Conservation (phyloP, 2,888 invertebrate genomes). For the Thereva nobilitata region DNA sequence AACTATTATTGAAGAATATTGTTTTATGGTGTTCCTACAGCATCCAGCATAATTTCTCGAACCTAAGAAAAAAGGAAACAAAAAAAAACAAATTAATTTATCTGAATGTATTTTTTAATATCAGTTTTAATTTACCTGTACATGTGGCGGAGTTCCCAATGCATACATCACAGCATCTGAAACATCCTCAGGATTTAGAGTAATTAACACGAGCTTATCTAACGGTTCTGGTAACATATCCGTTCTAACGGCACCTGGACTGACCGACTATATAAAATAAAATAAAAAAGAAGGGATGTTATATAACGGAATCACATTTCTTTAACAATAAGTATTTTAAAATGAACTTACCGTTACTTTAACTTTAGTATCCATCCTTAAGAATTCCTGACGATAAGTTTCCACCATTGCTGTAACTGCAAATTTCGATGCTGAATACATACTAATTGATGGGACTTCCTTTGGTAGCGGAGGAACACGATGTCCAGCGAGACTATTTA, state of each 20-base stretch:
- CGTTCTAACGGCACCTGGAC: constrained; percentile 55
- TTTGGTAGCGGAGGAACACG: constrained; percentile 44
- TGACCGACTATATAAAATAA: constrained; percentile 49
- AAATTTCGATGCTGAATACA: constrained; percentile 53
- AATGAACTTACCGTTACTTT: constrained; percentile 52
- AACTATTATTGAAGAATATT: background rate
- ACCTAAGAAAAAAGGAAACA: constrained; percentile 5
- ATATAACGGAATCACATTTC: background rate
- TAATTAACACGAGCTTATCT: constrained; percentile 44
- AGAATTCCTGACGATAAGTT: constrained; percentile 54
- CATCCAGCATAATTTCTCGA: constrained; percentile 16
- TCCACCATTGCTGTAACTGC: constrained; percentile 55
- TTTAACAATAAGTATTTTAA: background rate
- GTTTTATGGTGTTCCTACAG: background rate
- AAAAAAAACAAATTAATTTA: constrained; percentile 3
- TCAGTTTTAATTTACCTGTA: constrained; percentile 41
- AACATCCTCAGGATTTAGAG: constrained; percentile 60
- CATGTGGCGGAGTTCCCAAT: constrained; percentile 62
- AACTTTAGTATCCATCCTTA: constrained; percentile 51
- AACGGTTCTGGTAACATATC: constrained; percentile 54
- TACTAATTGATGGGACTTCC: constrained; percentile 48
- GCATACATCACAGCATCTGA: constrained; percentile 63
- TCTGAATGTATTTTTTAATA: background rate
- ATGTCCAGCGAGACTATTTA: constrained; percentile 57
- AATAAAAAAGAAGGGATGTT: background rate